Evolutionary conservation across 2,797 vertebrate species (phyloP).

Genomic region (Pangasius krempfi): DNA sequence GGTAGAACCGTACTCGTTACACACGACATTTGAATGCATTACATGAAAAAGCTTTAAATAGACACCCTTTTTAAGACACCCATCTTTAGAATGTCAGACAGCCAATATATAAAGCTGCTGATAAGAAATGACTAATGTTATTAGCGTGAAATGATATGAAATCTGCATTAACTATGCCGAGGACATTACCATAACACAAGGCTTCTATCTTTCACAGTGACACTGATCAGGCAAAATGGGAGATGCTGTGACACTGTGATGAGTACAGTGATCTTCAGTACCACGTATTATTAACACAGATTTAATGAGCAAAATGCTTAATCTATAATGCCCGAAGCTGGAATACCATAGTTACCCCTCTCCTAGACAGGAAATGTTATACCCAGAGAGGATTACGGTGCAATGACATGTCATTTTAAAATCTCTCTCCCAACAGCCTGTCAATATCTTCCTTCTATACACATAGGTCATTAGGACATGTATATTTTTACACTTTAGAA

Average conservation of each 20-base stretch:
- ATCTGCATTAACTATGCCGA: conserved; percentile 29
- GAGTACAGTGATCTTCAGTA: conserved; percentile 39
- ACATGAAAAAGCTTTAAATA: conserved; percentile 35
- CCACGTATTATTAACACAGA: conserved; percentile 45
- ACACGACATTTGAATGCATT: conserved; percentile 31
- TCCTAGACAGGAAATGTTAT: conserved; percentile 44
- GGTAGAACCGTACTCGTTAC: background rate
- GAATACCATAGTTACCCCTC: conserved; percentile 32
- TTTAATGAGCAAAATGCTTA: conserved; percentile 48
- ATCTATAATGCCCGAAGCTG: conserved; percentile 50
- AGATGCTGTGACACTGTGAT: conserved; percentile 38
- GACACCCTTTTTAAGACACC: conserved; percentile 32
- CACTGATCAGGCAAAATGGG: conserved; percentile 34
- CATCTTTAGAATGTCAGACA: conserved; percentile 34
- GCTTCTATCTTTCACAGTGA: conserved; percentile 37
- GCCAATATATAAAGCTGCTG: conserved; percentile 39
- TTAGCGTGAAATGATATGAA: conserved; percentile 41
- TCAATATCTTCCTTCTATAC: conserved; percentile 25
- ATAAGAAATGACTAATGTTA: conserved; percentile 49
- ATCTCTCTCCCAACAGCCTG: conserved; percentile 41
- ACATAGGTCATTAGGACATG: background rate
- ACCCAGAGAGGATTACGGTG: conserved; percentile 53
- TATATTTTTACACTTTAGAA: background rate
- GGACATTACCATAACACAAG: conserved; percentile 41
- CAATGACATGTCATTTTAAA: conserved; percentile 59